A percentile compares a stretch with the other conserved stretches of the same genome.
Evolutionary conservation across 1,140 invertebrate genomes (phyloP).

Genomic region (Nephotettix cincticeps): DNA sequence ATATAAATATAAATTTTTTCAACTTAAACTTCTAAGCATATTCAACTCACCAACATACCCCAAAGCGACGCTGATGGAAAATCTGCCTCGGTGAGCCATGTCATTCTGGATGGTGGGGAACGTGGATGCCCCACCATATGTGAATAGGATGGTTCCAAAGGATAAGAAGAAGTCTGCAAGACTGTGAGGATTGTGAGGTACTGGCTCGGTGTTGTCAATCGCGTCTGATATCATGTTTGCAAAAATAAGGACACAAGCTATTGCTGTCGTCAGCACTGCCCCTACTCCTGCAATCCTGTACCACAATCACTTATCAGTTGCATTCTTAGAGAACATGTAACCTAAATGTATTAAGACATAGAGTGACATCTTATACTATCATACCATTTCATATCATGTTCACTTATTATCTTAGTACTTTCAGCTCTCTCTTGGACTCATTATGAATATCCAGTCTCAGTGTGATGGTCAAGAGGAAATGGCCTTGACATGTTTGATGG

Average conservation of each 20-base stretch:
- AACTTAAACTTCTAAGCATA: too few species aligned
- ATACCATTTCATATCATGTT: neutral
- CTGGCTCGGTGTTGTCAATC: constrained; percentile 43
- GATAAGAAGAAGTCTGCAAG: constrained; percentile 58
- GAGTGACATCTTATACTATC: neutral
- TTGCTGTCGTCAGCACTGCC: constrained; percentile 55
- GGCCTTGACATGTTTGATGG: too few species aligned
- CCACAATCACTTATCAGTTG: constrained; percentile 16
- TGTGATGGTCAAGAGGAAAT: too few species aligned
- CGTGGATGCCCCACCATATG: constrained; percentile 64
- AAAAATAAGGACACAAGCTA: constrained; percentile 59
- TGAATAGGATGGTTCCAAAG: constrained; percentile 64
- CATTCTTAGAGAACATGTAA: neutral
- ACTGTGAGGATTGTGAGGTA: constrained; percentile 42
- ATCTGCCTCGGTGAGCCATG: constrained; percentile 59
- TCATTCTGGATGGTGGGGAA: constrained; percentile 73
- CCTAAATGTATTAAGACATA: neutral
- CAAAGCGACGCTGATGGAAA: constrained; percentile 53
- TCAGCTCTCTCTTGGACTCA: neutral
- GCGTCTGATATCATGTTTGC: constrained; percentile 55
- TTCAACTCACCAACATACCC: constrained; percentile 52
- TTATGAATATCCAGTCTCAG: too few species aligned
- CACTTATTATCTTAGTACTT: neutral
- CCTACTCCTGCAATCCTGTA: constrained; percentile 54
- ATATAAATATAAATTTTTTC: too few species aligned